phyloP scores from a whole-genome alignment of 1,140 invertebrate species.

The Temnothorax curvispinosus region DNA sequence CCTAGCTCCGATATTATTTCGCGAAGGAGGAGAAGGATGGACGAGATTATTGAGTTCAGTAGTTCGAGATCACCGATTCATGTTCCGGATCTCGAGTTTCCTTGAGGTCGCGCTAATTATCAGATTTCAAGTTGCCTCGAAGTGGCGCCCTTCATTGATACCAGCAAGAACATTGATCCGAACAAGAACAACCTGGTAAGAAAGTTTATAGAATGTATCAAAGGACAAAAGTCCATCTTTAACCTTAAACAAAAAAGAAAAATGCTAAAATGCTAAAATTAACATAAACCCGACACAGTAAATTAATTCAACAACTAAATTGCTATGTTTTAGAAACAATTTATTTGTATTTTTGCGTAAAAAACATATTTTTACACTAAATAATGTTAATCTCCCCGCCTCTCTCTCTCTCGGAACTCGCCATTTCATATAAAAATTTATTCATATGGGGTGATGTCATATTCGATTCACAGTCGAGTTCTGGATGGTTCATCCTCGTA shows the following conservation, averaged over 20 bases:
- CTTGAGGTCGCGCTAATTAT: slow-evolving; percentile 52
- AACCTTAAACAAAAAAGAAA: background rate
- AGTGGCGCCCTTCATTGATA: slow-evolving; percentile 15
- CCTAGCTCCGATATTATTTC: background rate
- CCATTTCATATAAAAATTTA: slow-evolving; percentile 18
- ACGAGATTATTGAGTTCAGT: slow-evolving; percentile 36
- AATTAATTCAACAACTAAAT: background rate
- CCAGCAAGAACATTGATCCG: background rate
- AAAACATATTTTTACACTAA: background rate
- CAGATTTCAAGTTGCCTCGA: background rate
- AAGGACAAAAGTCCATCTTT: background rate
- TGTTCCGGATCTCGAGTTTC: slow-evolving; percentile 41
- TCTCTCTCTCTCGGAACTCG: background rate
- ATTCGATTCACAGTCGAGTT: background rate
- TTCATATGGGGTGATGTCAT: background rate
- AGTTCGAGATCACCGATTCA: slow-evolving; percentile 26
- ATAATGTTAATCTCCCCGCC: background rate
- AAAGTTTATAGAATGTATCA: slow-evolving; percentile 9
- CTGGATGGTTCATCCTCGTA: background rate
- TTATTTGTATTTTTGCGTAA: background rate
- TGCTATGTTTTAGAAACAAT: background rate
- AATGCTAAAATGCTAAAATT: background rate
- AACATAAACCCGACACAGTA: background rate
- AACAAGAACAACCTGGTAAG: background rate
- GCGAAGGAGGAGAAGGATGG: background rate